These are phyloP conservation scores for Eleutherodactylus coqui DNA, from an alignment of 2,797 vertebrate genomes.

Conservation along the genomic window DNA sequence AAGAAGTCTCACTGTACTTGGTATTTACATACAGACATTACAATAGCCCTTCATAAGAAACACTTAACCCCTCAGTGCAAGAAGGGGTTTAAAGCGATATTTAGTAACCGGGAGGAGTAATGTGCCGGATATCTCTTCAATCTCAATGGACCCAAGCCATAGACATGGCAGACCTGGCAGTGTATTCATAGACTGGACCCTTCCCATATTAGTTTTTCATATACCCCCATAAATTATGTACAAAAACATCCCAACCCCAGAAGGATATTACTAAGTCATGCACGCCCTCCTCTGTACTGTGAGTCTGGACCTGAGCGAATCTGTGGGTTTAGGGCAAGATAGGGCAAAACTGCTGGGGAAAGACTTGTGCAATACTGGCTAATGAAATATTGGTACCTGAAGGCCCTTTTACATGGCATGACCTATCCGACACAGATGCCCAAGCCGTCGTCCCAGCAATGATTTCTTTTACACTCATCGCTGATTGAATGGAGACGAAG, in stretches of 20 bases:
- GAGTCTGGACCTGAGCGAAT: not conserved
- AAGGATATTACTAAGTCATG: not conserved
- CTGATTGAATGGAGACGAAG: no score
- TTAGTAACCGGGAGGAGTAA: not conserved
- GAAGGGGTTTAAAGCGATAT: not conserved
- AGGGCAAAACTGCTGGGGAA: not conserved
- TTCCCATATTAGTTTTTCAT: not conserved
- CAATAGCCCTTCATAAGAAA: slow-evolving; percentile 55
- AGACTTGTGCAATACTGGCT: not conserved
- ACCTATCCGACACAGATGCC: no score
- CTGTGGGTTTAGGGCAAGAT: not conserved
- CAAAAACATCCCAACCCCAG: not conserved
- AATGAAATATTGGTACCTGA: not conserved
- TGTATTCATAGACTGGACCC: not conserved
- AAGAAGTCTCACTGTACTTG: not conserved
- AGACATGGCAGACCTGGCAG: not conserved
- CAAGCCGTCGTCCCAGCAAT: no score
- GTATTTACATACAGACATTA: not conserved
- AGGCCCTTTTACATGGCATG: no score
- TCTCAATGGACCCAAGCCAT: not conserved
- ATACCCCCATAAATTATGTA: not conserved
- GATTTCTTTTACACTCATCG: no score
- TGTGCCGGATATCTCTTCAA: not conserved
- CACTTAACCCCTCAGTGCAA: not conserved
- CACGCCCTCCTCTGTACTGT: not conserved